Evolutionary conservation across 35 echinoderm and acorn worm genomes (phyloP).

Genomic region (Ophioderma brevispina): DNA sequence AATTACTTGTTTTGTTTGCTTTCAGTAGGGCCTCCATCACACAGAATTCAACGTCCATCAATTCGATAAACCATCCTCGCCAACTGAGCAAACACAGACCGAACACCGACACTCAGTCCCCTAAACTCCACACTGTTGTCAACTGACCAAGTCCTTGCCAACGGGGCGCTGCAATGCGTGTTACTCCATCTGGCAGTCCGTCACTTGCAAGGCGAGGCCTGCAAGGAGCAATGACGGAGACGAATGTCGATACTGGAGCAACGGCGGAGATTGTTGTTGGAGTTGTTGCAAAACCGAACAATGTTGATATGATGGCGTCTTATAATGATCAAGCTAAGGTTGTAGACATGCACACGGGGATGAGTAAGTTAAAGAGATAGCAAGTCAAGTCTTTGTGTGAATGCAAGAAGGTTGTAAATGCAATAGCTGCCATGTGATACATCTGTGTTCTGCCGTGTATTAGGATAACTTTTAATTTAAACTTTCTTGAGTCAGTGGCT

Average conservation of each 20-base stretch:
- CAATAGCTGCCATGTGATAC: too few species aligned
- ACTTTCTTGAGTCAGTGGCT: too few species aligned
- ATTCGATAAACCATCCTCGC: neutral
- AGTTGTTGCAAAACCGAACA: neutral
- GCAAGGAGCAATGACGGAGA: conserved; percentile 53
- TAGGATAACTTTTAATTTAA: too few species aligned
- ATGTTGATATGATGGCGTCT: neutral
- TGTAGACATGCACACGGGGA: neutral
- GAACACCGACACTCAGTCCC: neutral
- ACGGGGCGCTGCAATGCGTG: too few species aligned
- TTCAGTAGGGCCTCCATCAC: too few species aligned
- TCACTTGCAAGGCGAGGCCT: neutral
- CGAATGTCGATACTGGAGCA: conserved; percentile 79
- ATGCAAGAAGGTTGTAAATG: too few species aligned
- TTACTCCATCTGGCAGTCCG: neutral
- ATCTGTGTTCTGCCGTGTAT: too few species aligned
- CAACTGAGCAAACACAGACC: neutral
- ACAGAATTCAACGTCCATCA: neutral
- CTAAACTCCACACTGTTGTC: neutral
- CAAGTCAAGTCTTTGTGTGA: too few species aligned
- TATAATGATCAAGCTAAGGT: neutral
- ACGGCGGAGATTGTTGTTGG: conserved; percentile 70
- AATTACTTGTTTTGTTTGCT: too few species aligned
- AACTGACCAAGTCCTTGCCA: neutral
- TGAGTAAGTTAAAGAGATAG: conserved; percentile 10